A percentile compares a stretch with the other conserved stretches of the same genome.
phyloP scores from a whole-genome alignment of 2,797 vertebrate genomes.

The Artibeus jamaicensis region DNA sequence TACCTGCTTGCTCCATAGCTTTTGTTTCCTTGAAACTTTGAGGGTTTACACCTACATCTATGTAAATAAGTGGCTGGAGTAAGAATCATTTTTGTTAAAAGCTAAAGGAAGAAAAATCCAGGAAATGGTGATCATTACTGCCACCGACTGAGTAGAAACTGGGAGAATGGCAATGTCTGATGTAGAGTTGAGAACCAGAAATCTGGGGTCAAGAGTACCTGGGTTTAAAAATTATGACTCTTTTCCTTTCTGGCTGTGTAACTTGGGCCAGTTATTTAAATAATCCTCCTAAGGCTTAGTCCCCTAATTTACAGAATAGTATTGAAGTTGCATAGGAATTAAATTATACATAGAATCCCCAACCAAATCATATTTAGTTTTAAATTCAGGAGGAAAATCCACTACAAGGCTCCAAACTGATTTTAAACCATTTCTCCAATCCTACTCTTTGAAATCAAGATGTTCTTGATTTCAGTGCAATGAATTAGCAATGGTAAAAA shows the following conservation, averaged over 20 bases:
- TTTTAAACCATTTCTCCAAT: neutral
- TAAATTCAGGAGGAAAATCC: neutral
- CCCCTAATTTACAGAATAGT: neutral
- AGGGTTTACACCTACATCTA: neutral
- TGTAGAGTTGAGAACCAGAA: neutral
- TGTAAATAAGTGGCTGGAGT: neutral
- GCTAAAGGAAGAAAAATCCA: neutral
- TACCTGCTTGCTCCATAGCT: conserved; percentile 41
- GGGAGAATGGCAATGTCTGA: neutral
- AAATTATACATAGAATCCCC: neutral
- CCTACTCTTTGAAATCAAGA: neutral
- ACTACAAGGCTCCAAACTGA: neutral
- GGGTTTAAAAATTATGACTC: neutral
- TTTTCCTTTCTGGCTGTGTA: neutral
- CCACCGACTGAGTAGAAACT: neutral
- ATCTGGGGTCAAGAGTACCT: neutral
- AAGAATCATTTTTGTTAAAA: neutral
- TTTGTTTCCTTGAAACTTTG: conserved; percentile 25
- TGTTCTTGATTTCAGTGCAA: neutral
- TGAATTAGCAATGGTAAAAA: neutral
- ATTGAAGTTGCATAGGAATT: neutral
- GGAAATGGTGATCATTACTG: neutral
- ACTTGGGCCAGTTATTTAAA: neutral
- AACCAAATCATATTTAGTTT: neutral
- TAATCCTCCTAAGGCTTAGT: neutral